Conservation (phyloP, 2,797 vertebrate genomes). For the Schizothorax lantsangensis region DNA sequence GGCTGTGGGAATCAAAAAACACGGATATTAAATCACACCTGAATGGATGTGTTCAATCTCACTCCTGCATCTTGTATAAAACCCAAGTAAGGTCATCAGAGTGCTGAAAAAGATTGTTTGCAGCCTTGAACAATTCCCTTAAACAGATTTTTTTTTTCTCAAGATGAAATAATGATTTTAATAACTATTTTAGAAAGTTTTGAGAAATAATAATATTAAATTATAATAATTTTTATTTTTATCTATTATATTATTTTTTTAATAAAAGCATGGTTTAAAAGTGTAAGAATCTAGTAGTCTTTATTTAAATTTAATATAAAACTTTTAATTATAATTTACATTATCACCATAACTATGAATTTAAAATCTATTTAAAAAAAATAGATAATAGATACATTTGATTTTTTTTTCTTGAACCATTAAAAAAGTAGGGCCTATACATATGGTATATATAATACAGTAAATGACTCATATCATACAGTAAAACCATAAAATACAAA, state of each 20-base stretch:
- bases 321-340: background rate
- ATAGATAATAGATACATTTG: too few relatives aligned
- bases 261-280: background rate
- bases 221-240: background rate
- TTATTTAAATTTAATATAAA: background rate
- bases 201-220: background rate
- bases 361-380: too few relatives aligned
- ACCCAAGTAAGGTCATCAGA: background rate
- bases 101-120: background rate
- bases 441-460: too few relatives aligned
- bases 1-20: conserved; percentile 69
- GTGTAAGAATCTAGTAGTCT: background rate
- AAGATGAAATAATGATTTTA: background rate
- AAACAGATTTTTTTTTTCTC: background rate
- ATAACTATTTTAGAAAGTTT: background rate
- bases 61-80: background rate
- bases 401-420: too few relatives aligned
- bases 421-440: too few relatives aligned
- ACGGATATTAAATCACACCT: background rate
- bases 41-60: conserved; percentile 20
- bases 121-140: background rate
- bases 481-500: too few relatives aligned
- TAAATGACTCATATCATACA: too few relatives aligned
- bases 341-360: background rate
- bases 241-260: too few relatives aligned